Evolutionary conservation across 2,888 invertebrate genomes (phyloP).

Genomic region (Galerucella nymphaeae): DNA sequence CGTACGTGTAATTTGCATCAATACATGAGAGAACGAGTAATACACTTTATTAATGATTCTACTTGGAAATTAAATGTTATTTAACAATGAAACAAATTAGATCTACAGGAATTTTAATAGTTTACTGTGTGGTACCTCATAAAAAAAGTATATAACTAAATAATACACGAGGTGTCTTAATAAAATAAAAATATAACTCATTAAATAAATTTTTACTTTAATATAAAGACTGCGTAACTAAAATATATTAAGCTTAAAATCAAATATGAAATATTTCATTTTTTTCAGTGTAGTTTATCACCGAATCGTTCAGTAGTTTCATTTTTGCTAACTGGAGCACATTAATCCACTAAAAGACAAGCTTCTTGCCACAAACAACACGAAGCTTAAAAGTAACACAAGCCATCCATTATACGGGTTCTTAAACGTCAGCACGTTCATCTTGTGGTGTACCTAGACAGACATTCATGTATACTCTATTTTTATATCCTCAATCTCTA

Average conservation of each 20-base stretch:
- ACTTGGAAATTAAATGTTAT: too few relatives aligned
- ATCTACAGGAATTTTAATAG: too few relatives aligned
- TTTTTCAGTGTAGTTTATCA: conserved; percentile 15
- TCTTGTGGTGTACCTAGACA: conserved; percentile 20
- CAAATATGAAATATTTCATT: not conserved
- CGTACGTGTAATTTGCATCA: too few relatives aligned
- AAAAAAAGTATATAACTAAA: too few relatives aligned
- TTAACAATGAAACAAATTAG: too few relatives aligned
- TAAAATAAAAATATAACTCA: too few relatives aligned
- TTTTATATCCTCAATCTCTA: conserved; percentile 6
- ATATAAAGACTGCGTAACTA: too few relatives aligned
- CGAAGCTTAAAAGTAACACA: conserved; percentile 16
- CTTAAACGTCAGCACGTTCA: conserved; percentile 20
- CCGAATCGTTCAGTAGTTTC: conserved; percentile 5
- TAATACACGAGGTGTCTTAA: too few relatives aligned
- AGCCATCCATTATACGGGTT: conserved; percentile 18
- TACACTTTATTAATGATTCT: too few relatives aligned
- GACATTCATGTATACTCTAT: conserved; percentile 9
- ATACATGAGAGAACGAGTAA: too few relatives aligned
- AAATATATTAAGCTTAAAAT: not conserved
- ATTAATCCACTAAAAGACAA: conserved; percentile 17
- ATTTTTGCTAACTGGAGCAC: conserved; percentile 15
- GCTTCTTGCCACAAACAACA: conserved; percentile 18
- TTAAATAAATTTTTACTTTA: too few relatives aligned
- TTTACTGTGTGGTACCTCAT: too few relatives aligned